Percentiles rank a stretch among this genome's conserved stretches.
phyloP scores from a whole-genome alignment of 2,113 vertebrate species.

The Neogobius melanostomus region DNA sequence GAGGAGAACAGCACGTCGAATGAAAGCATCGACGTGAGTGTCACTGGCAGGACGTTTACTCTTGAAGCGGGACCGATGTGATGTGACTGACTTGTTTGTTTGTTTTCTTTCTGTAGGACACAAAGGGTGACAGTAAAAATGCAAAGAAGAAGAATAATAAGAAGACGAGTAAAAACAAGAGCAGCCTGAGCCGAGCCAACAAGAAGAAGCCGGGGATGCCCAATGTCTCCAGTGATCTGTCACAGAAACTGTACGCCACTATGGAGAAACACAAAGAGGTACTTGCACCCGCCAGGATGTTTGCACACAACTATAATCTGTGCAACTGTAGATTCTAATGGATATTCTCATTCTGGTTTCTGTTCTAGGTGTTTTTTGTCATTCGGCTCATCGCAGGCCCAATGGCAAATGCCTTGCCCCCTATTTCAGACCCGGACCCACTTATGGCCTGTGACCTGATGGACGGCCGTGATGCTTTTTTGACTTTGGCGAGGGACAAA shows the following conservation, averaged over 20 bases:
- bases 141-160: constrained; percentile 99
- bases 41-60: not conserved
- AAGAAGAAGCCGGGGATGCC: constrained; percentile 99
- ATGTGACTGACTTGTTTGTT: not conserved
- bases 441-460: constrained; percentile 96
- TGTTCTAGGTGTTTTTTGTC: constrained; percentile 93
- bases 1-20: constrained; percentile 96
- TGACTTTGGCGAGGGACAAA: constrained; percentile 96
- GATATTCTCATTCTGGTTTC: not conserved
- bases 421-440: constrained; percentile 89
- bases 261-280: constrained; percentile 99
- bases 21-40: constrained; percentile 95
- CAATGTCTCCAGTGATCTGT: constrained; percentile 95
- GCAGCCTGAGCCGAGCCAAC: constrained; percentile 93
- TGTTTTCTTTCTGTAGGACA: constrained; percentile 78
- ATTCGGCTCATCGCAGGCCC: constrained; percentile 92
- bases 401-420: constrained; percentile 90
- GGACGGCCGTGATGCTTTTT: constrained; percentile 96
- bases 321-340: not conserved
- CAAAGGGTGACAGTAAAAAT: constrained; percentile 97
- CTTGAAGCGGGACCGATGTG: not conserved
- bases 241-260: constrained; percentile 95
- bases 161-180: constrained; percentile 99
- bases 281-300: not conserved
- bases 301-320: not conserved